Conservation (phyloP, 2,113 vertebrate genomes). For the Crotalus viridis region DNA sequence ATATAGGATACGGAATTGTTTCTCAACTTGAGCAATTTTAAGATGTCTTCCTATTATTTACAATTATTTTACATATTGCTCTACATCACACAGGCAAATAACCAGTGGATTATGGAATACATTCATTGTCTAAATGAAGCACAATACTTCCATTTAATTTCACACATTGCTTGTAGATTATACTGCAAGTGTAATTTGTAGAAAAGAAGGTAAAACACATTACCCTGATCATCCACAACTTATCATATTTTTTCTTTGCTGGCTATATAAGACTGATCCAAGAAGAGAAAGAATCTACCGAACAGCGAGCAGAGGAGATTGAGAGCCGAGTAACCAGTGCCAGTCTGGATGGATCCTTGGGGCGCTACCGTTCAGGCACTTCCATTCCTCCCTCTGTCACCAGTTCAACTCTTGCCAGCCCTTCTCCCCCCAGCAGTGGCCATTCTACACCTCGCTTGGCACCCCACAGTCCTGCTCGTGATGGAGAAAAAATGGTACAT, state of each 20-base stretch:
- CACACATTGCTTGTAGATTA: neutral
- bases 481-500: constrained; percentile 78
- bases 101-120: neutral
- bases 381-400: constrained; percentile 89
- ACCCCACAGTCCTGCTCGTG: constrained; percentile 85
- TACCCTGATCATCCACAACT: neutral
- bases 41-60: neutral
- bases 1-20: neutral
- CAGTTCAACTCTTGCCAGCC: constrained; percentile 88
- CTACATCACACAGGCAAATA: neutral
- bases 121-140: neutral
- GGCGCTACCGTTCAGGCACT: constrained; percentile 78
- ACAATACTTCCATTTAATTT: neutral
- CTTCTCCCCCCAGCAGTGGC: constrained; percentile 89
- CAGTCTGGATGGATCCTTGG: constrained; percentile 78
- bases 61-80: neutral
- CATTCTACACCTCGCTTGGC: constrained; percentile 88
- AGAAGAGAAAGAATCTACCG: constrained; percentile 92
- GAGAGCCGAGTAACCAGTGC: constrained; percentile 87
- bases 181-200: neutral
- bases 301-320: constrained; percentile 87
- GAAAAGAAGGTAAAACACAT: neutral
- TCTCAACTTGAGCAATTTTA: neutral
- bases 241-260: neutral
- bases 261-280: constrained; percentile 80